Base-by-base conservation (phyloP, 2,888 invertebrate species). In the Oasisia sp. region DNA sequence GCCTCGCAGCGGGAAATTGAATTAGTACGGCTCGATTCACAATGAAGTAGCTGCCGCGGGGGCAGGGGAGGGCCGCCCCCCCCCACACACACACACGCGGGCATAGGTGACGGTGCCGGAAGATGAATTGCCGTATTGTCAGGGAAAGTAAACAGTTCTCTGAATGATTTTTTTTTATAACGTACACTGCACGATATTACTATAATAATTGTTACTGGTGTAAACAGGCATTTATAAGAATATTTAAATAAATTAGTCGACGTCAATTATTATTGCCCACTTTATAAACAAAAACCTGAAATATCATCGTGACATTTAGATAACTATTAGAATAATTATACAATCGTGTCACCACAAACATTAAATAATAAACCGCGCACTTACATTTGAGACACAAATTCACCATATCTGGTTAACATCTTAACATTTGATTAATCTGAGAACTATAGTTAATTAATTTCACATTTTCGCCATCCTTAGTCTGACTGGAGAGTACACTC, bases 1-100 rank as follows among this genome's bases (percentile, higher is more conserved):
- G 74, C 74, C 74, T 74, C 74, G n/a, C 74, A 74, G 74, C 74
- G 74, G 74, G 74, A 74, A 74, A 74, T 74, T 74, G 74, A 74
- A 74, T 74, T 74, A 74, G 74, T 27, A 0, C 74, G 27, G 74
- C 74, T 74, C 74, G 74, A 5, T 74, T 74, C 27, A 74, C 74
- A 74, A 74, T 74, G 27, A 74, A 74, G 74, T 74, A 27, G n/a
- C 74, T 7, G 7, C 19, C 19, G 27, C 19, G 74, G n/a, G 27
- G 74, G 27, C 19, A 27, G 74, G 19, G 74, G 27, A 19, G 74
- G 74, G 27, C 27, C 19, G 27, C 74, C 7, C 38, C 38, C 38
- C 38, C 1, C 38, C 38, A 38, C 38, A 7, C 74, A 38, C 38
- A 7, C 74, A 27, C 74, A 27, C n/a, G 27, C 27, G n/a, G 74